Percentiles rank a stretch among this genome's conserved stretches.
Conservation (phyloP, 2,113 vertebrate species). For the Cyprinodon tularosa region DNA sequence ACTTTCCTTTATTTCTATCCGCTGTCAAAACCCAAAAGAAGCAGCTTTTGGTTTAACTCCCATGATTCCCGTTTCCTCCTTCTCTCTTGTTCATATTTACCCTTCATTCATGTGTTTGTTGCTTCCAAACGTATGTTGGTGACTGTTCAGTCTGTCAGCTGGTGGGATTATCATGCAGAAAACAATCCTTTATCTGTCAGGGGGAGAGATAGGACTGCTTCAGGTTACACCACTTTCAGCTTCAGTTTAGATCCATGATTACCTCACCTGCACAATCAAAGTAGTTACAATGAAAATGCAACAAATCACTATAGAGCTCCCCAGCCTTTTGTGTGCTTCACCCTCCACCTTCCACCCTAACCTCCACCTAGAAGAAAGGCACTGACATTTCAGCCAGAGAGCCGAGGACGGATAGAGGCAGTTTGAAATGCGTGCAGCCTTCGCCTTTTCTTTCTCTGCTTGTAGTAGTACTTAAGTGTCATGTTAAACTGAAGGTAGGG, state of each 20-base stretch:
- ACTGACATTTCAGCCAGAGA: constrained; percentile 79
- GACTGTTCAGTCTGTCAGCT: constrained; percentile 65
- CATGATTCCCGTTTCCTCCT: constrained; percentile 1
- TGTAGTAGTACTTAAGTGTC: constrained; percentile 88
- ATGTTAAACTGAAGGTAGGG: constrained; percentile 88
- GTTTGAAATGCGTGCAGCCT: constrained; percentile 82
- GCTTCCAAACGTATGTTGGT: constrained; percentile 65
- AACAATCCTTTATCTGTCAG: constrained; percentile 65
- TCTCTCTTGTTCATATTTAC: constrained; percentile 40
- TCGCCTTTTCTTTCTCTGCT: constrained; percentile 81
- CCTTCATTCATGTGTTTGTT: constrained; percentile 57
- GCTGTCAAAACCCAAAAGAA: background rate
- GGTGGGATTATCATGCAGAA: constrained; percentile 67
- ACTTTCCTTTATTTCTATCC: background rate
- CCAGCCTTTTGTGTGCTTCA: constrained; percentile 60
- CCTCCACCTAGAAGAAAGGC: constrained; percentile 69
- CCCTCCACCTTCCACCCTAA: constrained; percentile 51
- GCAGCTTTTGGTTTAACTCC: background rate
- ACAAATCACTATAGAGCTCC: constrained; percentile 73
- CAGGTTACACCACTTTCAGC: constrained; percentile 74
- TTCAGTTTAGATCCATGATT: constrained; percentile 79
- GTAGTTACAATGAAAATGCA: constrained; percentile 79
- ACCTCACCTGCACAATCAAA: constrained; percentile 69
- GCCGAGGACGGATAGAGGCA: constrained; percentile 73
- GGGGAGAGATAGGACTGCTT: constrained; percentile 28